These are phyloP conservation scores for Phoronis australis DNA, from an alignment of 2,888 invertebrate species.

Conservation along the genomic window DNA sequence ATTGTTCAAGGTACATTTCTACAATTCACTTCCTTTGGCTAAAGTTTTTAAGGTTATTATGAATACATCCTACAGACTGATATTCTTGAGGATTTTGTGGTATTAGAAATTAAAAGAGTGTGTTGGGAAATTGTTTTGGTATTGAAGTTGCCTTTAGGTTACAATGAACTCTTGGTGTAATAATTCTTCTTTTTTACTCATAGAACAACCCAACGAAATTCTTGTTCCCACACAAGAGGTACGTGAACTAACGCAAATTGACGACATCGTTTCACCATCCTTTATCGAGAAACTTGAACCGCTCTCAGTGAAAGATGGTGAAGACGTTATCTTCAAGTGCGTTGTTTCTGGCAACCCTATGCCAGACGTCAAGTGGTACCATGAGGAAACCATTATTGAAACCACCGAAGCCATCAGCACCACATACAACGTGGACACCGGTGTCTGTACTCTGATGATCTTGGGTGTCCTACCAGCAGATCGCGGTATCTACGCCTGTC, in stretches of 20 bases:
- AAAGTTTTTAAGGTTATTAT: too few relatives aligned
- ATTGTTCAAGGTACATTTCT: conserved; percentile 45
- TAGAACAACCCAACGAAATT: not conserved
- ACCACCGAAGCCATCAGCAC: conserved; percentile 34
- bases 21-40: too few relatives aligned
- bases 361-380: conserved; percentile 43
- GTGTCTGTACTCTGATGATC: conserved; percentile 73
- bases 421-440: conserved; percentile 36
- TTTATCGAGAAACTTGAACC: conserved; percentile 43
- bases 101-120: too few relatives aligned
- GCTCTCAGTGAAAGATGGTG: conserved; percentile 39
- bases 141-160: too few relatives aligned
- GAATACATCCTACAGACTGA: too few relatives aligned
- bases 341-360: conserved; percentile 36
- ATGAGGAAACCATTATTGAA: conserved; percentile 27
- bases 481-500: conserved; percentile 92
- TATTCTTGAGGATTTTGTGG: too few relatives aligned
- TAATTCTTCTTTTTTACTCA: too few relatives aligned
- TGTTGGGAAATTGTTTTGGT: too few relatives aligned
- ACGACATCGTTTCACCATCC: conserved; percentile 38
- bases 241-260: conserved; percentile 14
- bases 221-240: conserved; percentile 21
- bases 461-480: conserved; percentile 96
- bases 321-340: conserved; percentile 32
- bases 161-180: too few relatives aligned